Percentiles rank a stretch among this genome's conserved stretches.
phyloP scores from a whole-genome alignment of 2,797 vertebrate species.

The Sebastes taczanowskii region DNA sequence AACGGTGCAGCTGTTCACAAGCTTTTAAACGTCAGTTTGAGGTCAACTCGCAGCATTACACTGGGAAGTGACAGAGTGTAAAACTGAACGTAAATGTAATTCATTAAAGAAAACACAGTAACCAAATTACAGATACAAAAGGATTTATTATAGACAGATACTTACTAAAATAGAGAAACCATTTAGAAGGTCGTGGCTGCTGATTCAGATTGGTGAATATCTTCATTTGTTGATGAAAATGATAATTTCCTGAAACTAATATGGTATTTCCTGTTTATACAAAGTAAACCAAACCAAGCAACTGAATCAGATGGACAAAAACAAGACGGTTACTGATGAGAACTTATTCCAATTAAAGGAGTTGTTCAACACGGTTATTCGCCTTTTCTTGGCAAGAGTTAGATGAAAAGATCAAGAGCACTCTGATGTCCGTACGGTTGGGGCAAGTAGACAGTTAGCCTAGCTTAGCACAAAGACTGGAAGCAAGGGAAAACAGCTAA shows the following conservation, averaged over 20 bases:
- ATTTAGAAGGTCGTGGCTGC: not conserved
- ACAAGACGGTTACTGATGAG: not conserved
- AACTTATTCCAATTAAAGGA: not conserved
- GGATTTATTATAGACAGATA: not conserved
- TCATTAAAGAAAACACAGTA: not conserved
- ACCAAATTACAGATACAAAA: not conserved
- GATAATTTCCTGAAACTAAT: conserved; percentile 27
- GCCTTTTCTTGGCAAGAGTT: not conserved
- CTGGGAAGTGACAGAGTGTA: not conserved
- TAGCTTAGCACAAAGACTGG: not conserved
- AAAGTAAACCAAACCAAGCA: not conserved
- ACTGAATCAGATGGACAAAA: not conserved
- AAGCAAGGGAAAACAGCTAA: not conserved
- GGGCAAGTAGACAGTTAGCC: not conserved
- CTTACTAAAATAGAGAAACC: not conserved
- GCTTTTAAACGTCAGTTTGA: not conserved
- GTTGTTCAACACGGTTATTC: not conserved
- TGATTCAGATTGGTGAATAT: not conserved
- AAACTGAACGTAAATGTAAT: not conserved
- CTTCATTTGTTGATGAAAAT: not conserved
- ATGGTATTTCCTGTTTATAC: conserved; percentile 56
- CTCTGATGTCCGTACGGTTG: not conserved
- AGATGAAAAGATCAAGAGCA: not conserved
- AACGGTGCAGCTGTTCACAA: conserved; percentile 29
- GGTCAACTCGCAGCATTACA: not conserved